Evolutionary conservation across 2,113 vertebrate species (phyloP).

Genomic region (Zingel zingel): DNA sequence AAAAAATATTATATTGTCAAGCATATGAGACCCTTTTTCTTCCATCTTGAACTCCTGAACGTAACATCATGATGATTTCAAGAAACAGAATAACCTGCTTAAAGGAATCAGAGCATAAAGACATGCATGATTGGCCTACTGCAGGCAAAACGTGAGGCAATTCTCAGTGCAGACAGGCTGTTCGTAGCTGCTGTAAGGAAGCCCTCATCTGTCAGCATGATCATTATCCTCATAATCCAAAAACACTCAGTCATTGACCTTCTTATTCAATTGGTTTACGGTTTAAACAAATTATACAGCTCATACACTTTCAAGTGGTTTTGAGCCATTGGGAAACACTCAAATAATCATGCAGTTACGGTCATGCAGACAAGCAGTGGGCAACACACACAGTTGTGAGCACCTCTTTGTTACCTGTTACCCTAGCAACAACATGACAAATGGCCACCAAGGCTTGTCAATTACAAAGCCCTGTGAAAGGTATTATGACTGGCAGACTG

Average conservation of each 20-base stretch:
- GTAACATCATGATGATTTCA: constrained; percentile 6
- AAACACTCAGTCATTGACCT: constrained; percentile 61
- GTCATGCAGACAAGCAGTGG: constrained; percentile 19
- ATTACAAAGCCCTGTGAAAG: constrained; percentile 53
- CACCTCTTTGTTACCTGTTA: constrained; percentile 73
- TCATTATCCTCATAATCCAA: constrained; percentile 69
- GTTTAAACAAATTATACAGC: constrained; percentile 70
- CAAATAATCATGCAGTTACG: constrained; percentile 63
- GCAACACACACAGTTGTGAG: constrained; percentile 25
- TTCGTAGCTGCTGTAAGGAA: constrained; percentile 40
- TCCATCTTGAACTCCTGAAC: neutral
- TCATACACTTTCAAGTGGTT: constrained; percentile 64
- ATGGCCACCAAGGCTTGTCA: constrained; percentile 65
- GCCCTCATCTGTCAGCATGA: constrained; percentile 58
- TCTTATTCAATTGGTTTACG: constrained; percentile 58
- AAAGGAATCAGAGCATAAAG: neutral
- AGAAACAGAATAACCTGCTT: neutral
- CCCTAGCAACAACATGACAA: constrained; percentile 81
- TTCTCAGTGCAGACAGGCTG: constrained; percentile 11
- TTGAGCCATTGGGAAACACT: constrained; percentile 52
- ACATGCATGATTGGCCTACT: neutral
- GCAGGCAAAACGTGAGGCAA: constrained; percentile 23
- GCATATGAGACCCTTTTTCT: constrained; percentile 8
- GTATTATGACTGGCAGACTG: constrained; percentile 43
- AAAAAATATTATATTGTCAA: constrained; percentile 51